phyloP scores from a whole-genome alignment of 2,888 invertebrate genomes.

The Eupithecia insigniata region DNA sequence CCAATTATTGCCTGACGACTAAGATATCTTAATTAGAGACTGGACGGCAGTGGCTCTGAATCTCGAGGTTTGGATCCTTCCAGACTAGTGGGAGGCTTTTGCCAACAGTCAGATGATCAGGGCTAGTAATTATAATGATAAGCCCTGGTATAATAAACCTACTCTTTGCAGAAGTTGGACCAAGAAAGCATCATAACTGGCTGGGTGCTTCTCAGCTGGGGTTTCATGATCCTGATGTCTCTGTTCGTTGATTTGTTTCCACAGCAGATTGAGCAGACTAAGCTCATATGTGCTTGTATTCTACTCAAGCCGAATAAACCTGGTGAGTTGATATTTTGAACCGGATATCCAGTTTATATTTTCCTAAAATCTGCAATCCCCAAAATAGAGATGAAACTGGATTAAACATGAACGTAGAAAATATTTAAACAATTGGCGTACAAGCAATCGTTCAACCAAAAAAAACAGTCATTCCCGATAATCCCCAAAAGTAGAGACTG shows the following conservation, averaged over 20 bases:
- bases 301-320: constrained; percentile 58
- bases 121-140: not conserved
- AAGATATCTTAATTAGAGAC: not conserved
- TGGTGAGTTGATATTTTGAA: constrained; percentile 50
- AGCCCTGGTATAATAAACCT: not conserved
- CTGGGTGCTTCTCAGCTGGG: constrained; percentile 60
- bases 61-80: not conserved
- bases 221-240: constrained; percentile 46
- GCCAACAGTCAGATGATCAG: too few relatives aligned
- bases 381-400: too few relatives aligned
- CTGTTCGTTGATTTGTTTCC: constrained; percentile 55
- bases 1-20: too few relatives aligned
- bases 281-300: constrained; percentile 65
- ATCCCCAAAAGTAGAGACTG: too few relatives aligned
- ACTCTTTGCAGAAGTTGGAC: constrained; percentile 47
- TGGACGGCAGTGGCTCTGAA: not conserved
- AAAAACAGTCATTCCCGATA: too few relatives aligned
- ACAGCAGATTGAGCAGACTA: constrained; percentile 64
- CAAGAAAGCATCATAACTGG: constrained; percentile 48
- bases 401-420: too few relatives aligned
- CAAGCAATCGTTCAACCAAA: too few relatives aligned
- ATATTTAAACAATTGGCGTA: too few relatives aligned
- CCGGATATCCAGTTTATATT: not conserved
- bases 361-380: not conserved
- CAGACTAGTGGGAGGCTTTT: not conserved